Evolutionary conservation across 92 coral and sea anemone genomes (phyloP).

Genomic region (Zoanthus sociatus): DNA sequence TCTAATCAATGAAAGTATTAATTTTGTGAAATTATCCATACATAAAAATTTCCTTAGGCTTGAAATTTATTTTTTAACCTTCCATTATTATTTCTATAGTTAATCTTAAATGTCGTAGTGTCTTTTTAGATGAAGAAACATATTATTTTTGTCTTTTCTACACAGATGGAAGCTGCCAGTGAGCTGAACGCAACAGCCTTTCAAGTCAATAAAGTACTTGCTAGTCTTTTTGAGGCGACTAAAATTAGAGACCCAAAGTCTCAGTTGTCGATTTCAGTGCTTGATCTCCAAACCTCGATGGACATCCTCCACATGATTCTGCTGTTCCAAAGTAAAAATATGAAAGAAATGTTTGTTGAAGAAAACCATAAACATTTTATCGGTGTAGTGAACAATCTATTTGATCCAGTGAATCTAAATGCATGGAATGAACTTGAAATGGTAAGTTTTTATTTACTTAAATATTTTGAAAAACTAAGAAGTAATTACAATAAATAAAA

Average conservation of each 20-base stretch:
- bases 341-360: background rate
- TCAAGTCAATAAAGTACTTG: background rate
- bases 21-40: too few relatives aligned
- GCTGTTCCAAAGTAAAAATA: background rate
- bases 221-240: background rate
- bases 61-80: too few relatives aligned
- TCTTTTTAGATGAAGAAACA: background rate
- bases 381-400: slow-evolving; percentile 13
- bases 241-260: background rate
- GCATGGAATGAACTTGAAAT: background rate
- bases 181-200: background rate
- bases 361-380: background rate
- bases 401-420: slow-evolving; percentile 25
- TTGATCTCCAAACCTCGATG: background rate
- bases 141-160: background rate
- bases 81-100: too few relatives aligned
- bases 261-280: background rate
- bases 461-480: background rate
- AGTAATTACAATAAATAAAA: too few relatives aligned
- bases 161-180: background rate
- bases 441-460: background rate
- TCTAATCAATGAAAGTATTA: too few relatives aligned
- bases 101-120: too few relatives aligned
- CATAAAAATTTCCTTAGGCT: too few relatives aligned
- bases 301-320: background rate